Conservation (phyloP, 2,113 vertebrate species). For the Mustelus asterias region DNA sequence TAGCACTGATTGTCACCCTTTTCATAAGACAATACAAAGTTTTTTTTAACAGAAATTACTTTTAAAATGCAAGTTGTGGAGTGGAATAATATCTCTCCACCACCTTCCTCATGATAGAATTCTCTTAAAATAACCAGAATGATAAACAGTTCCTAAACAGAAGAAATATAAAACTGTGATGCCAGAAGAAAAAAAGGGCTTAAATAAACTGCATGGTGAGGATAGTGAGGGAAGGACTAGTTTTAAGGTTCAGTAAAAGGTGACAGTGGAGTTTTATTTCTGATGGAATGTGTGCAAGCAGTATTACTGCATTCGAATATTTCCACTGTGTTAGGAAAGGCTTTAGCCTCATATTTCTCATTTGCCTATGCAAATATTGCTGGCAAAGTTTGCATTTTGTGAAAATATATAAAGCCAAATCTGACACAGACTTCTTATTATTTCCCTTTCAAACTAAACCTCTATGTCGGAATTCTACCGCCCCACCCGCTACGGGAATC, state of each 20-base stretch:
- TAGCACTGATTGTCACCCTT: not conserved
- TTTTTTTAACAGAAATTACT: not conserved
- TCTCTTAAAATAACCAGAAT: not conserved
- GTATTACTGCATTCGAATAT: not conserved
- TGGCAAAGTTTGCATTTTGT: not conserved
- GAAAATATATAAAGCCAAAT: not conserved
- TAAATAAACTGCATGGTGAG: not conserved
- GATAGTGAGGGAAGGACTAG: not conserved
- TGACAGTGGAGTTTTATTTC: not conserved
- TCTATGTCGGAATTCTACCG: no score
- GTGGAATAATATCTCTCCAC: not conserved
- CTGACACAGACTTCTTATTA: not conserved
- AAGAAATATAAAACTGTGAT: not conserved
- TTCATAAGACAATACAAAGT: not conserved
- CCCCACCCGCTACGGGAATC: no score
- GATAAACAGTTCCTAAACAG: not conserved
- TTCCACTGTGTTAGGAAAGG: not conserved
- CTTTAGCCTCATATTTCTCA: not conserved
- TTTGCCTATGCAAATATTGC: not conserved
- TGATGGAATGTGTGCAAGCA: not conserved
- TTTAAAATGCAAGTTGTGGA: not conserved
- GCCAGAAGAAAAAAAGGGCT: not conserved
- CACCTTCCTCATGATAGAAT: not conserved
- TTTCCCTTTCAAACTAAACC: no score
- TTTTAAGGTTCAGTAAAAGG: not conserved